Base-by-base conservation (phyloP, 2,797 vertebrate genomes). In the Parauchenoglanis punctatus region DNA sequence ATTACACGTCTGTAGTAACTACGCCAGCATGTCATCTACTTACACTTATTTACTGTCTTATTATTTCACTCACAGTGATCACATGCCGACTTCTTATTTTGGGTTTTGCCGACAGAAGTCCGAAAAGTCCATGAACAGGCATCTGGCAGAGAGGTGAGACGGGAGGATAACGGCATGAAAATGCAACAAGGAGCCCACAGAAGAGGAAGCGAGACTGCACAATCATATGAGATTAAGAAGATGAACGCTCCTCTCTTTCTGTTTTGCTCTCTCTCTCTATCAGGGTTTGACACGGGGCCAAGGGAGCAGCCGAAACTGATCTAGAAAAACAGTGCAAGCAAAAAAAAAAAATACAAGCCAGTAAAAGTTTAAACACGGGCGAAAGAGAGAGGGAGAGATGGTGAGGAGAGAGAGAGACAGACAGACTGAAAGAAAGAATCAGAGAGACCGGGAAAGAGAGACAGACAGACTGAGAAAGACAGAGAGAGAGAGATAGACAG, bases 261-360 rank as follows among this genome's bases (percentile, higher is more conserved):
- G 18, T 84, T 40, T 7, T 1, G 4, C 20, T 61, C 78, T 81
- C 56, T 1, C 31, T 81, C 11, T n/a, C 35, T 35, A 35, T 81
- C 56, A 25, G 35, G 40, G 56, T 84, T 82, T 75, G 58, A 65
- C 70, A 18, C 12, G 4, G 23, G 1, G 59, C 31, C 61, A 72
- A 4, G 49, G 18, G 44, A 67, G 65, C 46, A 77, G n/a, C 28
- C 56, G 81, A 84, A 89, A 86, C 90, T 83, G 81, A 89, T 85
- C 63, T 68, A 52, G 84, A 63, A 86, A 75, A 89, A 78, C 31
- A 63, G 84, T 18, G 58, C 81, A 59, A 80, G 85, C 81, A n/a
- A n/a, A 46, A 86, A 87, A 52, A 81, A 77, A 40, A 2, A 81
- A 44, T 18, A 78, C 88, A 86, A 84, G 63, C 56, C 61, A 82